Conservation (phyloP, 2,797 vertebrate genomes). For the Tympanoctomys barrerae region DNA sequence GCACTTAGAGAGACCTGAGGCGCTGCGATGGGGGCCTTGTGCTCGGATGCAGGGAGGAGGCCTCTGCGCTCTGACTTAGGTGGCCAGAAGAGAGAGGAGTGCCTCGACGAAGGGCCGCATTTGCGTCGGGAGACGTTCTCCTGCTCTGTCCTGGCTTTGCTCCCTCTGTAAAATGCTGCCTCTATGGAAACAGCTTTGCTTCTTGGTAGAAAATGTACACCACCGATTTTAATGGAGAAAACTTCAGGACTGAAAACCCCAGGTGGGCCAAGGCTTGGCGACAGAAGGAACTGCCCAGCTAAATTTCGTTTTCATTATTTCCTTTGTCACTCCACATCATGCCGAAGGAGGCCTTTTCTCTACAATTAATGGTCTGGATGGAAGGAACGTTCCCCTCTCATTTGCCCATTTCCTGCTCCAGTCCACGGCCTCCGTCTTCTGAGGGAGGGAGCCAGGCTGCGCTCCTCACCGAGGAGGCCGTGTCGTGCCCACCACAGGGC, state of each 20-base stretch:
- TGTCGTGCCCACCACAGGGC: background rate
- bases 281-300: background rate
- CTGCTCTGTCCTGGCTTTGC: background rate
- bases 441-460: background rate
- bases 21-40: background rate
- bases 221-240: background rate
- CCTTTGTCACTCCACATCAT: background rate
- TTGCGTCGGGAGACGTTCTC: background rate
- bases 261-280: background rate
- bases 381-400: slow-evolving; percentile 5
- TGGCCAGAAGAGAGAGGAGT: background rate
- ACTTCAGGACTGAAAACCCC: background rate
- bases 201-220: background rate
- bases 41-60: background rate
- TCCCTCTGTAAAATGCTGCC: background rate
- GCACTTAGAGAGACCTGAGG: background rate
- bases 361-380: background rate
- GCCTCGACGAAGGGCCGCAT: background rate
- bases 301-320: background rate
- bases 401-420: background rate
- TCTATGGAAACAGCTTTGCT: background rate
- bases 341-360: background rate
- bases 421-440: background rate
- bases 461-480: background rate
- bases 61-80: background rate